These are phyloP conservation scores for Griposia aprilina DNA, from an alignment of 2,888 invertebrate genomes.

Conservation along the genomic window DNA sequence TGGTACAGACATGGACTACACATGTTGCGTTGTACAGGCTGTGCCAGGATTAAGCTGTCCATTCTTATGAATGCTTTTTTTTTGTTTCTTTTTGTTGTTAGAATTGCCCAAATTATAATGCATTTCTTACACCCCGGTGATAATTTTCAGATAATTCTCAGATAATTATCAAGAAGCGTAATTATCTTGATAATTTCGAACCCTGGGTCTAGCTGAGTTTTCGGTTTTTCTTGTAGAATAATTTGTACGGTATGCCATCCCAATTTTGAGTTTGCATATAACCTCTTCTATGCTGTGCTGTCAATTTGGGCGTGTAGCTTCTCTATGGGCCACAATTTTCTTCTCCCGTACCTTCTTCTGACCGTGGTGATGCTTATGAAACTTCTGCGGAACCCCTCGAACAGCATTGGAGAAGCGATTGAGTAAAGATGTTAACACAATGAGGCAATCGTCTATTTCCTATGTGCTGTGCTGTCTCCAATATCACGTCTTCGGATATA, in stretches of 20 bases:
- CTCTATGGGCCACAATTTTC: neutral
- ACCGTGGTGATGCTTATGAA: neutral
- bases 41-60: neutral
- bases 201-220: neutral
- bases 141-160: too few relatives aligned
- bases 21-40: neutral
- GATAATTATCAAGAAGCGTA: too few relatives aligned
- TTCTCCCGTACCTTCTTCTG: neutral
- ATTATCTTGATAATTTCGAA: too few relatives aligned
- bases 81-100: too few relatives aligned
- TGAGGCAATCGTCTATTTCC: neutral
- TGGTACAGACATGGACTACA: too few relatives aligned
- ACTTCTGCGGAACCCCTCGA: neutral
- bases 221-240: neutral
- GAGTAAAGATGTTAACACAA: neutral
- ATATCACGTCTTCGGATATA: neutral
- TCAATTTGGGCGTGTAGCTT: too few relatives aligned
- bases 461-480: neutral
- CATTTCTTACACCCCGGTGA: too few relatives aligned
- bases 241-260: neutral
- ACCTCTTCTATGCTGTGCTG: too few relatives aligned
- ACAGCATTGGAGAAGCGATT: neutral
- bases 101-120: too few relatives aligned
- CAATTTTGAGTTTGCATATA: neutral
- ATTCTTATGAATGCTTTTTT: constrained; percentile 3